Evolutionary conservation across 53 echinoderm and acorn worm species (phyloP), one percentile per base, ranked within the genome.

Genomic region (Zoroaster sp.): DNA sequence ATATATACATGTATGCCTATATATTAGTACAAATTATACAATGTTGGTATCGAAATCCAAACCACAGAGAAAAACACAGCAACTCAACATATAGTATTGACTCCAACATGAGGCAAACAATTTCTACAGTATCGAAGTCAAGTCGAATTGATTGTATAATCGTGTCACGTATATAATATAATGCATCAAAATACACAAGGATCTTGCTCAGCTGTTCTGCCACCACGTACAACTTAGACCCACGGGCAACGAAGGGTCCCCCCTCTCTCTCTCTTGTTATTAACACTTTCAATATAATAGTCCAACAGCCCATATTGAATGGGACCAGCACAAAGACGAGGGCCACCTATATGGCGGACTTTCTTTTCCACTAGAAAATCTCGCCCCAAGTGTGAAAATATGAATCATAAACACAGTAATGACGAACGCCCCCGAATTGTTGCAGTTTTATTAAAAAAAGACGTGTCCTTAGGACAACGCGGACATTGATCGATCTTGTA

Each of bases 381-480:
- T 85, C n/a, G 85, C 85, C 85, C 85, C 85, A 85, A 85, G 85
- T 85, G 85, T 71, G 72, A 85, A 85, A 85, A 85, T 85, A 85
- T 85, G 85, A 85, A 85, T 85, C 85, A 49, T 85, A 85, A 85
- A 85, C 85, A 85, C 47, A 20, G 51, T 85, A 85, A 85, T 85
- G 85, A 71, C 34, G 37, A 71, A 85, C 85, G 33, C 85, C 71
- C n/a, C 71, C 10, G 52, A 51, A 71, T 44, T 85, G 85, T 71
- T 70, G 85, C 71, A 3, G 85, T 47, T 85, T 85, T 85, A 85
- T 85, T 85, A 85, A 85, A 77, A 83, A 85, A 85, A 72, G 41
- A 85, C 34, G 49, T 49, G 85, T 85, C 85, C 85, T 52, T 0
- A 34, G 85, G 85, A 49, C 38, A 85, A 34, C 36, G 35, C 0